These are phyloP conservation scores for Melanchra persicariae DNA, from an alignment of 2,888 invertebrate genomes.

Conservation along the genomic window DNA sequence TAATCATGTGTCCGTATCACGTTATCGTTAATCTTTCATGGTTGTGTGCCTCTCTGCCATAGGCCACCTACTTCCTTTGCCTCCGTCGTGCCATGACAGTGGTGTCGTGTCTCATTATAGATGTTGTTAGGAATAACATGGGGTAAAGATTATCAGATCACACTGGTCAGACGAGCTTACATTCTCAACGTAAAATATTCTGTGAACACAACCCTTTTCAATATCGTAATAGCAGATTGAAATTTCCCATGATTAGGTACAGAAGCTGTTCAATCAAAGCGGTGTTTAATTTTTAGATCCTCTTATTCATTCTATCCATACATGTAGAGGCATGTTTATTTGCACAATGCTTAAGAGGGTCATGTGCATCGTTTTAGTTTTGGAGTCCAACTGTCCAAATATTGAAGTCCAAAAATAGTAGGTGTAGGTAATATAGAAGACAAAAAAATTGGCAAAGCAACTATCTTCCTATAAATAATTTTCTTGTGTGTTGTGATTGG, in stretches of 20 bases:
- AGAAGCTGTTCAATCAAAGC: too few species aligned
- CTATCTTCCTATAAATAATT: too few species aligned
- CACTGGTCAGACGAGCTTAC: background rate
- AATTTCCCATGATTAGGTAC: too few species aligned
- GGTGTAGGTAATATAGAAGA: background rate
- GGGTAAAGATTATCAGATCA: background rate
- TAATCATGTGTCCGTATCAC: slow-evolving; percentile 53
- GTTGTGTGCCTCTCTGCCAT: slow-evolving; percentile 30
- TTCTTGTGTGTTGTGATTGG: too few species aligned
- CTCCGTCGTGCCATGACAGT: slow-evolving; percentile 4
- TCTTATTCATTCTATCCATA: too few species aligned
- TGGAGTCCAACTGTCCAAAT: background rate
- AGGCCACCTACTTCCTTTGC: slow-evolving; percentile 40
- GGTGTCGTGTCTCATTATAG: background rate
- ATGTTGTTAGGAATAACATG: background rate
- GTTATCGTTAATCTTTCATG: slow-evolving; percentile 46
- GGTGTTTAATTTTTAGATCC: too few species aligned
- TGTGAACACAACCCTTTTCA: background rate
- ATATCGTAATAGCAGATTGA: too few species aligned
- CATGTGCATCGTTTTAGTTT: background rate
- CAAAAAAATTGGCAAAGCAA: background rate
- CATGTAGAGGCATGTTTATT: too few species aligned
- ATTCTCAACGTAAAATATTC: background rate
- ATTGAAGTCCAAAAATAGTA: background rate
- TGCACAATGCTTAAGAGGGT: too few species aligned